phyloP scores from a whole-genome alignment of 2,797 vertebrate species.

The Melanotaenia boesemani region DNA sequence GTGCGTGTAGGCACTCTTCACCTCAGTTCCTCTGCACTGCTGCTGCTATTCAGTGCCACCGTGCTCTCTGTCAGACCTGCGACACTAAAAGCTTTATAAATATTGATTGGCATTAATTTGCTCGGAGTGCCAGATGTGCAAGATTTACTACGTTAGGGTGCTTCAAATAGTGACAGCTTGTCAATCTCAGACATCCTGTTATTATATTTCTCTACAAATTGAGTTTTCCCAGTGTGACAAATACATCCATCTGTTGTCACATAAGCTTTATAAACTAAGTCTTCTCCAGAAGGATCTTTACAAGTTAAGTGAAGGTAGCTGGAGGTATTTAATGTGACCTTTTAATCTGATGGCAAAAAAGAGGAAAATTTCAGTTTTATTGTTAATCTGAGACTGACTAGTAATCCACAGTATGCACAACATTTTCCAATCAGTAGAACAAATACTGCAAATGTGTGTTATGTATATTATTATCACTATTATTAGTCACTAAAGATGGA shows the following conservation, averaged over 20 bases:
- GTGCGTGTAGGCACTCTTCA: conserved; percentile 15
- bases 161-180: conserved; percentile 47
- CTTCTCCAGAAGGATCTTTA: conserved; percentile 1
- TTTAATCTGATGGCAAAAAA: neutral
- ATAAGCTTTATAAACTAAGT: conserved; percentile 15
- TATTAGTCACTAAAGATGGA: neutral
- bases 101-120: conserved; percentile 65
- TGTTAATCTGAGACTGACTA: neutral
- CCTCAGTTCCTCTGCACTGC: conserved; percentile 1
- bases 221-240: conserved; percentile 32
- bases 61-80: conserved; percentile 28
- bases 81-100: conserved; percentile 29
- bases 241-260: conserved; percentile 29
- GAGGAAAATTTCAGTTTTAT: neutral
- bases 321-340: neutral
- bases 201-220: conserved; percentile 32
- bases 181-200: conserved; percentile 25
- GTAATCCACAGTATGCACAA: neutral
- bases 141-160: conserved; percentile 29
- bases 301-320: neutral
- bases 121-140: conserved; percentile 55
- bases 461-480: neutral
- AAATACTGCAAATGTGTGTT: conserved; percentile 3
- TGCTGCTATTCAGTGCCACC: conserved; percentile 35
- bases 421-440: conserved; percentile 7